A percentile compares a stretch with the other conserved stretches of the same genome.
Evolutionary conservation across 2,888 invertebrate genomes (phyloP).

Genomic region (Neria commutata): DNA sequence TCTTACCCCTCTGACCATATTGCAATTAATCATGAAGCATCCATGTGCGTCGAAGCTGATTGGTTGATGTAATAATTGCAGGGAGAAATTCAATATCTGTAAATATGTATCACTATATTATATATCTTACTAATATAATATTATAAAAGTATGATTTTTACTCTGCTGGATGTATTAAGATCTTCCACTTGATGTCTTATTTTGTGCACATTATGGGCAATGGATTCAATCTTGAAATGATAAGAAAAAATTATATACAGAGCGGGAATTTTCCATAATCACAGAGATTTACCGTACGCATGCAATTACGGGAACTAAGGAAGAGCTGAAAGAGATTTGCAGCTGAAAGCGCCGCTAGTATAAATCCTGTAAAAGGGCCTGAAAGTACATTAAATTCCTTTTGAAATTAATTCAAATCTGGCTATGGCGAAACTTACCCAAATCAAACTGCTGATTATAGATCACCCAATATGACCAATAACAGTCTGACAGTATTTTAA

Average conservation of each 20-base stretch:
- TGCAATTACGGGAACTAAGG: conserved; percentile 37
- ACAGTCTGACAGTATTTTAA: conserved; percentile 32
- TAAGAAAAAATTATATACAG: background rate
- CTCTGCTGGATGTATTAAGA: conserved; percentile 34
- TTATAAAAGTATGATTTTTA: conserved; percentile 13
- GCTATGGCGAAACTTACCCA: conserved; percentile 23
- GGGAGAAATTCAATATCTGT: conserved; percentile 41
- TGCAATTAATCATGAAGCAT: conserved; percentile 34
- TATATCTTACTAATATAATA: background rate
- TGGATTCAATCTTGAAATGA: conserved; percentile 27
- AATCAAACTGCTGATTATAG: conserved; percentile 24
- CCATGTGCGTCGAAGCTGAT: conserved; percentile 39
- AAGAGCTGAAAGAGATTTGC: conserved; percentile 35
- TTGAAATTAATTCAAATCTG: background rate
- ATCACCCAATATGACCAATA: conserved; percentile 37
- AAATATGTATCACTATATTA: background rate
- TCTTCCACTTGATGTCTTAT: conserved; percentile 32
- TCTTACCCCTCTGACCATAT: conserved; percentile 35
- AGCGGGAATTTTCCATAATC: background rate
- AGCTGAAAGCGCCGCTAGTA: conserved; percentile 33
- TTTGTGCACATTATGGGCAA: conserved; percentile 34
- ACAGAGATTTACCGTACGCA: conserved; percentile 39
- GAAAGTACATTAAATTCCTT: conserved; percentile 4
- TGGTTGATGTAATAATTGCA: conserved; percentile 40
- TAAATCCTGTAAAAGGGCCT: conserved; percentile 29